Conservation (phyloP, 1,140 invertebrate species). For the Xylocopa sonorina region DNA sequence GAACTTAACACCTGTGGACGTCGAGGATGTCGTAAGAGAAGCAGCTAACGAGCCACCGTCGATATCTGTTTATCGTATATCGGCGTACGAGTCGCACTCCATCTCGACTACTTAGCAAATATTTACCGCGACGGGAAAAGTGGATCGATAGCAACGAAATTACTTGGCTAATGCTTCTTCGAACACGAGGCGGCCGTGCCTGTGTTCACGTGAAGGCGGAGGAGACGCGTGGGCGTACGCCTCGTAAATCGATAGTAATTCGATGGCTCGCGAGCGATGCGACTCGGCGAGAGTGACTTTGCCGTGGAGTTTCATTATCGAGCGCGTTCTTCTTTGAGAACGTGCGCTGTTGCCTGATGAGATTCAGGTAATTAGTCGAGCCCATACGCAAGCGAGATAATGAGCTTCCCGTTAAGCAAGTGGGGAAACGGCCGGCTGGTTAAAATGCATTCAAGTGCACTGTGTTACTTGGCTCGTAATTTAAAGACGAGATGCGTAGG, state of each 20-base stretch:
- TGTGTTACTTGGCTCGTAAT: too few relatives aligned
- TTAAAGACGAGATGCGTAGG: too few relatives aligned
- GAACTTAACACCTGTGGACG: too few relatives aligned
- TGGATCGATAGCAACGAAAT: slow-evolving; percentile 38
- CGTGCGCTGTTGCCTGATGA: neutral
- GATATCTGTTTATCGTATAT: slow-evolving; percentile 11
- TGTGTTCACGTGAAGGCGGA: too few relatives aligned
- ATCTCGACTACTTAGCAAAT: slow-evolving; percentile 30
- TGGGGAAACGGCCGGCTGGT: too few relatives aligned
- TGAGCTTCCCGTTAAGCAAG: too few relatives aligned
- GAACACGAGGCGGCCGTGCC: too few relatives aligned
- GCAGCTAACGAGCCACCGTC: slow-evolving; percentile 20
- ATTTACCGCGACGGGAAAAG: slow-evolving; percentile 21
- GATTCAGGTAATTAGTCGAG: neutral
- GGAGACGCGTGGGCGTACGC: too few relatives aligned
- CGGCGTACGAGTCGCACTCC: neutral
- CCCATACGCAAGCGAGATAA: neutral
- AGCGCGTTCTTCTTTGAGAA: neutral
- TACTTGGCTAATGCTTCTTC: slow-evolving; percentile 11
- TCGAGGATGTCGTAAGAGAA: too few relatives aligned
- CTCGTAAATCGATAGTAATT: slow-evolving; percentile 2
- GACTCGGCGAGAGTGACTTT: neutral
- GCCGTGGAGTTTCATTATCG: neutral
- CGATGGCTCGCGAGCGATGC: neutral
- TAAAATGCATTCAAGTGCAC: too few relatives aligned